A percentile compares a stretch with the other conserved stretches of the same genome.
phyloP scores from a whole-genome alignment of 1,140 invertebrate genomes.

The Anastatus disparis region DNA sequence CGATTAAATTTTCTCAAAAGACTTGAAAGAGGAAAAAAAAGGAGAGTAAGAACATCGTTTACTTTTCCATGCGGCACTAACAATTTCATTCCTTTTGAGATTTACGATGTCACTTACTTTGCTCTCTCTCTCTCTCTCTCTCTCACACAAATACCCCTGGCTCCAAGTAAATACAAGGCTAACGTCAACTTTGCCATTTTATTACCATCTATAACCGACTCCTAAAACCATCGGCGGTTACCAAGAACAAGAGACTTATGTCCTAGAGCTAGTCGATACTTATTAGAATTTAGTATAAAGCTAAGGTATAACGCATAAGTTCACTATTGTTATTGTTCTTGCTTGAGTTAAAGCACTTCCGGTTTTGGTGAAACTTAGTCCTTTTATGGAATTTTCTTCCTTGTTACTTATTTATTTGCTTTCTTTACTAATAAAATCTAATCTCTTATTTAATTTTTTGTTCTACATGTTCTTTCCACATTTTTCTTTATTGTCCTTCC shows the following conservation, averaged over 20 bases:
- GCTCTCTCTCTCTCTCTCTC: neutral
- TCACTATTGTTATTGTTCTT: too few relatives aligned
- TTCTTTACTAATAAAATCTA: too few relatives aligned
- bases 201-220: neutral
- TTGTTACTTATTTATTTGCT: too few relatives aligned
- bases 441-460: too few relatives aligned
- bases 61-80: neutral
- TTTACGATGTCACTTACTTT: constrained; percentile 14
- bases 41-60: neutral
- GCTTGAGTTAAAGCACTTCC: too few relatives aligned
- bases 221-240: neutral
- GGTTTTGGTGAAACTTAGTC: too few relatives aligned
- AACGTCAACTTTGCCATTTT: constrained; percentile 6
- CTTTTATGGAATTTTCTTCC: too few relatives aligned
- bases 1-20: constrained; percentile 18
- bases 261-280: constrained; percentile 9
- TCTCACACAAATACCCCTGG: neutral
- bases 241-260: neutral
- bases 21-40: too few relatives aligned
- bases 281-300: constrained; percentile 25
- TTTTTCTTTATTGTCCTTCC: too few relatives aligned
- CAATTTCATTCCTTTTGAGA: constrained; percentile 18
- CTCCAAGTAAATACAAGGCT: neutral
- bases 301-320: too few relatives aligned
- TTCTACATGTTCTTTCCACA: too few relatives aligned